Evolutionary conservation across 2,888 invertebrate genomes (phyloP).

Genomic region (Apantesis nais): DNA sequence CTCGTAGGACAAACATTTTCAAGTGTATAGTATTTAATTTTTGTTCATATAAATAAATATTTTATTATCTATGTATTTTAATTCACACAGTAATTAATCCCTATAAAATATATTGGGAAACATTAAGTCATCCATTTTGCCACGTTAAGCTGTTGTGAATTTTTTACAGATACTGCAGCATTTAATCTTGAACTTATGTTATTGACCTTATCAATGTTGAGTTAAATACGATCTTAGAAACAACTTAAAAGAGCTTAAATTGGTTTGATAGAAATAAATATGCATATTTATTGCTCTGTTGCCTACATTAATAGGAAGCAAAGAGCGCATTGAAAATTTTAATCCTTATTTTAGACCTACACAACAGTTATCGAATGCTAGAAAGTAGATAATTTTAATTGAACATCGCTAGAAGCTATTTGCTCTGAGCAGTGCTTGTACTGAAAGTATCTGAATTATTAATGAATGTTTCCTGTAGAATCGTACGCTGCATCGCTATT

Average conservation of each 20-base stretch:
- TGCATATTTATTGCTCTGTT: slow-evolving; percentile 18
- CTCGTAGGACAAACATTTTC: neutral
- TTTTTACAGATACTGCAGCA: slow-evolving; percentile 26
- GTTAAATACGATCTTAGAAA: slow-evolving; percentile 4
- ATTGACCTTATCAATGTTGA: slow-evolving; percentile 8
- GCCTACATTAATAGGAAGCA: slow-evolving; percentile 32
- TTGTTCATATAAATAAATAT: neutral
- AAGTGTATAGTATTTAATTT: neutral
- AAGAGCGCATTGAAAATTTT: slow-evolving; percentile 1
- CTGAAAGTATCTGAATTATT: neutral
- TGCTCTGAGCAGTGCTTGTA: neutral
- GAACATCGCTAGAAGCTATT: neutral
- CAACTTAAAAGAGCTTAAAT: neutral
- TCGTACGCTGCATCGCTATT: neutral
- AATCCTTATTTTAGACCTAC: slow-evolving; percentile 3
- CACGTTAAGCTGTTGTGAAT: slow-evolving; percentile 24
- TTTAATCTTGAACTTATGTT: slow-evolving; percentile 33
- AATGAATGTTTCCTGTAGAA: neutral
- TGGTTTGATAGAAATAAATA: neutral
- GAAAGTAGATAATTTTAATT: neutral
- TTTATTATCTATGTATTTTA: neutral
- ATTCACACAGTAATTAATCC: neutral
- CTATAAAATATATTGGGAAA: slow-evolving; percentile 13
- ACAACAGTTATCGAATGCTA: neutral
- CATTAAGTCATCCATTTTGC: slow-evolving; percentile 14